A percentile compares a stretch with the other conserved stretches of the same genome.
Evolutionary conservation across 2,797 vertebrate genomes (phyloP).

Genomic region (Gadopsis bispinosus): DNA sequence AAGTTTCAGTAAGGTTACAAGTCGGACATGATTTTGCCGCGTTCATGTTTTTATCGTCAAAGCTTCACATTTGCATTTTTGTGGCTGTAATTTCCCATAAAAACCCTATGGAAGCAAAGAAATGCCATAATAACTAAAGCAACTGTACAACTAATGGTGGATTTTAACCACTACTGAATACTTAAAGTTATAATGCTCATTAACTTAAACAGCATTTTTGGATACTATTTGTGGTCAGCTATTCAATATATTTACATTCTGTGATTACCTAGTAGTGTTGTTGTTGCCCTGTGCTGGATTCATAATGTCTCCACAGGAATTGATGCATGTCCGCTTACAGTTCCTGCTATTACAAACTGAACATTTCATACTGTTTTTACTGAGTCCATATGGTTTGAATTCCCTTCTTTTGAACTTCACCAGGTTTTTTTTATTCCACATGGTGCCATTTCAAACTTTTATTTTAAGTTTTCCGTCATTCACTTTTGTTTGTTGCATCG

Average conservation of each 20-base stretch:
- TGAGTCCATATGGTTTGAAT: neutral
- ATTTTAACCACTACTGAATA: neutral
- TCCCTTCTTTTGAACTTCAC: neutral
- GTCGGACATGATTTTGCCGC: no score
- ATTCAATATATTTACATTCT: neutral
- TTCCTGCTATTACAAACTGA: neutral
- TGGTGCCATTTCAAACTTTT: neutral
- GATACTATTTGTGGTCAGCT: neutral
- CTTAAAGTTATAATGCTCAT: neutral
- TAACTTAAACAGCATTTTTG: neutral
- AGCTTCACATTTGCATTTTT: slow-evolving; percentile 8
- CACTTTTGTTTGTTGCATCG: neutral
- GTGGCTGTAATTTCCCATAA: neutral
- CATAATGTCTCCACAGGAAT: neutral
- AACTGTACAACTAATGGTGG: neutral
- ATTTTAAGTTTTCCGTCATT: neutral
- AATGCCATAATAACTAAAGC: neutral
- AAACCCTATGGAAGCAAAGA: slow-evolving; percentile 10
- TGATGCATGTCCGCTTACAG: neutral
- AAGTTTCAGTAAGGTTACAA: neutral
- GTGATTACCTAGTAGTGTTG: neutral
- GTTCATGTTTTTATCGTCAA: neutral
- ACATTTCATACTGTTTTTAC: neutral
- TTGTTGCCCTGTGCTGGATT: neutral
- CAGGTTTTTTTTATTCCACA: neutral